phyloP scores from a whole-genome alignment of 2,888 invertebrate species.

The Cremastobaeus sp. region DNA sequence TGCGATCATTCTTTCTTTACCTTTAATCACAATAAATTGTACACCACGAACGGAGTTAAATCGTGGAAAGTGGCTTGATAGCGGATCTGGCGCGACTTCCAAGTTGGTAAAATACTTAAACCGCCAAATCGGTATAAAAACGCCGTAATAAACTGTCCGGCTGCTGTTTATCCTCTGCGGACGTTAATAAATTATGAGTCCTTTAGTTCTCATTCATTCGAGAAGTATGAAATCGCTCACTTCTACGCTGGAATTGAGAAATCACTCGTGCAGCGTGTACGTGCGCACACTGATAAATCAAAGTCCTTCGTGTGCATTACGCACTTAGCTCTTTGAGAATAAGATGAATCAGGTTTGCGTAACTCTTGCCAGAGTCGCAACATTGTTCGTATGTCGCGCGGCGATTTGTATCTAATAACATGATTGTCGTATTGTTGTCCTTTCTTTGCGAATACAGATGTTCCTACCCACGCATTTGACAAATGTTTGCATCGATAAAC shows the following conservation, averaged over 20 bases:
- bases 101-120: too few relatives aligned
- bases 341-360: constrained; percentile 57
- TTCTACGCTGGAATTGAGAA: constrained; percentile 41
- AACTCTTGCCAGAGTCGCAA: constrained; percentile 38
- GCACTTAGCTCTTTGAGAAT: constrained; percentile 47
- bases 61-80: too few relatives aligned
- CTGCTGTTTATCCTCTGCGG: neutral
- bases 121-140: too few relatives aligned
- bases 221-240: constrained; percentile 17
- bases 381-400: constrained; percentile 10
- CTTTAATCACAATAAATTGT: too few relatives aligned
- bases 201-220: constrained; percentile 1
- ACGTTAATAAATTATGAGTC: neutral
- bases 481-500: neutral
- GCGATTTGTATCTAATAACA: constrained; percentile 40
- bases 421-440: constrained; percentile 24
- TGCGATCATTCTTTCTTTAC: too few relatives aligned
- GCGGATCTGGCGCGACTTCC: too few relatives aligned
- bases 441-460: constrained; percentile 25
- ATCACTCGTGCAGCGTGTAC: constrained; percentile 26
- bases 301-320: constrained; percentile 51
- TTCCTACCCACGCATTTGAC: constrained; percentile 9
- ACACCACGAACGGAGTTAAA: too few relatives aligned
- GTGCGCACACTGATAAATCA: constrained; percentile 46
- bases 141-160: too few relatives aligned